Evolutionary conservation across 2,113 vertebrate genomes (phyloP), one percentile per base, ranked within the genome.

Genomic region (Pantherophis guttatus): DNA sequence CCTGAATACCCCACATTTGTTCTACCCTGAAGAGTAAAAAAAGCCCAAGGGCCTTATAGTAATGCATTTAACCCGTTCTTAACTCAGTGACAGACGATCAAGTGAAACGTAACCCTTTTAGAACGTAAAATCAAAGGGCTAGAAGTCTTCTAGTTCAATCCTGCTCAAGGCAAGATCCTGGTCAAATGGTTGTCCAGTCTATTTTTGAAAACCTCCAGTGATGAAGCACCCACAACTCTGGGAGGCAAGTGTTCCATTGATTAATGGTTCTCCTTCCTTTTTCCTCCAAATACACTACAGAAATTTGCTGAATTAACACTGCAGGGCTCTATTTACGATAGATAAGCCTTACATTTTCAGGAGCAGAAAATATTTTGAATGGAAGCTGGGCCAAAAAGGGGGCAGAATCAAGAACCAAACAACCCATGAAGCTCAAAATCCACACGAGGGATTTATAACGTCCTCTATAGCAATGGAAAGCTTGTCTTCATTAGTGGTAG

Each of bases 341-440:
- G 19, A 93, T 48, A 21, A 85, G 7, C 50, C 90, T 93, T 91
- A 91, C 88, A 93, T 93, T 91, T 59, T 89, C 90, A 87, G 88
- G 57, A 93, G 92, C 93, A 89, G 94, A 92, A 26, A 50, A 29
- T 44, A 3, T 44, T 81, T 44, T 44, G 19, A 81, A 81, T 81
- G 75, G 70, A 21, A 19, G 70, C 17, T 39, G 33, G 33, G 15
- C 17, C 7, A 3, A 21, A 44, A 44, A 81, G 75, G 21, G 44
- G 29, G 1, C 13, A 65, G 89, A 8, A 58, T 12, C 50, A 48
- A 48, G 33, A 55, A 44, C 3, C 17, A 50, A 33, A 24, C 19
- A 39, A 11, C 8, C 57, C 33, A 21, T 8, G 55, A 58, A 62
- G 29, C 48, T 87, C 8, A 33, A 26, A 39, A 48, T 44, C 75